A percentile compares a stretch with the other conserved stretches of the same genome.
Evolutionary conservation across 1,140 invertebrate species (phyloP).

Genomic region (Aleiodes sp.): DNA sequence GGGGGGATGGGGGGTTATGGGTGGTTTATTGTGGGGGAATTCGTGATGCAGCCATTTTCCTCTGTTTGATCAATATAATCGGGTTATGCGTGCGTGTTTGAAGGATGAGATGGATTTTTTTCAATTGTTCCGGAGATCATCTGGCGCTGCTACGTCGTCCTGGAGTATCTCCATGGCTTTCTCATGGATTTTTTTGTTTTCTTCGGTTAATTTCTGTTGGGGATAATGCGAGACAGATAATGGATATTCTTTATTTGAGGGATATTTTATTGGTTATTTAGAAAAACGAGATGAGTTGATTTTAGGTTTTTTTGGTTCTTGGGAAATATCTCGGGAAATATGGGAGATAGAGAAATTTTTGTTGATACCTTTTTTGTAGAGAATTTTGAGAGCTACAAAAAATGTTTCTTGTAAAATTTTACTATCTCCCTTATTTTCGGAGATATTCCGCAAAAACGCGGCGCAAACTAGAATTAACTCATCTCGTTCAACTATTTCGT

Average conservation of each 20-base stretch:
- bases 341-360: too few species aligned
- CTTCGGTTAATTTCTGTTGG: background rate
- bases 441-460: too few species aligned
- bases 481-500: too few species aligned
- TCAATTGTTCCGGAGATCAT: constrained; percentile 28
- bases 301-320: too few species aligned
- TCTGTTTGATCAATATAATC: constrained; percentile 29
- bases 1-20: background rate
- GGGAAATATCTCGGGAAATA: too few species aligned
- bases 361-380: too few species aligned
- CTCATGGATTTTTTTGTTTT: constrained; percentile 30
- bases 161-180: constrained; percentile 50
- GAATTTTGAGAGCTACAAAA: too few species aligned
- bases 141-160: constrained; percentile 43
- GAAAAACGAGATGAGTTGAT: too few species aligned
- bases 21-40: background rate
- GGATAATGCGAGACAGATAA: background rate
- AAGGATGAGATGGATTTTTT: background rate
- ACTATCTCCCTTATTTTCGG: too few species aligned
- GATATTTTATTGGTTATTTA: too few species aligned
- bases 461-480: too few species aligned
- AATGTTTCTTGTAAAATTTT: too few species aligned
- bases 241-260: background rate
- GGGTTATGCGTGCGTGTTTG: constrained; percentile 7
- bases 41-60: constrained; percentile 4